Conservation (phyloP, 2,888 invertebrate species). For the Strigamia crassipes region DNA sequence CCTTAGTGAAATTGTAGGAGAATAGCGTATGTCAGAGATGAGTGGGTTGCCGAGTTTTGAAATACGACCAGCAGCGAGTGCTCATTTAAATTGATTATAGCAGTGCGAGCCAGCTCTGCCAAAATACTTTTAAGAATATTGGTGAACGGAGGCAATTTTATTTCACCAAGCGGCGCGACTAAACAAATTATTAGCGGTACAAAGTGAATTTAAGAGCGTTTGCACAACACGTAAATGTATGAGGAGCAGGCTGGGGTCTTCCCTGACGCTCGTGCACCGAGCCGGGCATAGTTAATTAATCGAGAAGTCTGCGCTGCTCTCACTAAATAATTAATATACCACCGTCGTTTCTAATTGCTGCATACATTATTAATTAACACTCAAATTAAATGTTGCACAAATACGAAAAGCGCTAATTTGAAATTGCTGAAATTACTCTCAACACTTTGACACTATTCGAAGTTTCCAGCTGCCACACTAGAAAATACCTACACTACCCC, state of each 20-base stretch:
- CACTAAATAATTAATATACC: constrained; percentile 29
- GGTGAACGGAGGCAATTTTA: not conserved
- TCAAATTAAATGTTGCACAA: constrained; percentile 36
- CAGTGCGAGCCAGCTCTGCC: not conserved
- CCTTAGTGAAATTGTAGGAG: not conserved
- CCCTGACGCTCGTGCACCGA: constrained; percentile 3
- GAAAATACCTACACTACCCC: no score
- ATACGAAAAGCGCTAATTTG: not conserved
- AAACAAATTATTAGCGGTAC: not conserved
- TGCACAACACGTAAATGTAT: not conserved
- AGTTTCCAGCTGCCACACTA: not conserved
- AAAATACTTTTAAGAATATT: not conserved
- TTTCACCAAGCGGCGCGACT: not conserved
- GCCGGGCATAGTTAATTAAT: constrained; percentile 38
- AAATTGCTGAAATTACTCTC: constrained; percentile 35
- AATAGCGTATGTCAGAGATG: not conserved
- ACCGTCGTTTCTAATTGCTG: constrained; percentile 38
- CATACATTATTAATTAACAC: constrained; percentile 34
- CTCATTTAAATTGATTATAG: not conserved
- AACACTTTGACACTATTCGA: not conserved
- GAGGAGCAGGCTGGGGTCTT: not conserved
- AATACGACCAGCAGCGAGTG: not conserved
- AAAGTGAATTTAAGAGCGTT: not conserved
- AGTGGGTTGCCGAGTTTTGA: not conserved
- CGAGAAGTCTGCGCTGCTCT: constrained; percentile 3